A percentile compares a stretch with the other conserved stretches of the same genome.
Conservation (phyloP, 64 coral and sea anemone genomes). For the Platygyra sinensis region DNA sequence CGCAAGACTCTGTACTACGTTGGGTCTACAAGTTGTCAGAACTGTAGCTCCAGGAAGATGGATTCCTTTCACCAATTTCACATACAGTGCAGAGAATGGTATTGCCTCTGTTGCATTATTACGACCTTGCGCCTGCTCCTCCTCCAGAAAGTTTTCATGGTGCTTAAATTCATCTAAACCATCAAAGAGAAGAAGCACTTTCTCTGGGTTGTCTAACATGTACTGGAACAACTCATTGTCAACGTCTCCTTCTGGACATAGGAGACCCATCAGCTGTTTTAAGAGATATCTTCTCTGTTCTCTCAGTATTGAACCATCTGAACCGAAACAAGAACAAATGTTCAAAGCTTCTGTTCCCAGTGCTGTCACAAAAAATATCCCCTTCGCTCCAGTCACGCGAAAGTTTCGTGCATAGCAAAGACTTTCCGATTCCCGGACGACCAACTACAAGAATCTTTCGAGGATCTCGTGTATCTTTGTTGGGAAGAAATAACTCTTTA, state of each 20-base stretch:
- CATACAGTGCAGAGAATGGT: background rate
- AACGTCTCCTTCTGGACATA: background rate
- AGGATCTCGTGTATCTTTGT: background rate
- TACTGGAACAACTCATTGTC: background rate
- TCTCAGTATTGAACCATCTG: conserved; percentile 21
- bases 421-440: conserved; percentile 46
- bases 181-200: conserved; percentile 48
- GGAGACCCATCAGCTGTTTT: background rate
- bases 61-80: background rate
- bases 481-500: conserved; percentile 25
- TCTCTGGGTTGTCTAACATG: conserved; percentile 7
- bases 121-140: background rate
- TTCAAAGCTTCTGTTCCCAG: background rate
- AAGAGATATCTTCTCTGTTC: conserved; percentile 11
- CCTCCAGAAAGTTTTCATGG: background rate
- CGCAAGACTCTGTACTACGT: background rate
- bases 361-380: background rate
- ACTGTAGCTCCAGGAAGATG: conserved; percentile 10
- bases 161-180: conserved; percentile 53
- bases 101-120: background rate
- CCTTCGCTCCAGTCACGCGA: conserved; percentile 27
- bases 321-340: conserved; percentile 15
- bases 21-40: conserved; percentile 1
- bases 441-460: conserved; percentile 41
- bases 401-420: conserved; percentile 23